Evolutionary conservation across 2,113 vertebrate species (phyloP).

Genomic region (Aptenodytes forsteri): DNA sequence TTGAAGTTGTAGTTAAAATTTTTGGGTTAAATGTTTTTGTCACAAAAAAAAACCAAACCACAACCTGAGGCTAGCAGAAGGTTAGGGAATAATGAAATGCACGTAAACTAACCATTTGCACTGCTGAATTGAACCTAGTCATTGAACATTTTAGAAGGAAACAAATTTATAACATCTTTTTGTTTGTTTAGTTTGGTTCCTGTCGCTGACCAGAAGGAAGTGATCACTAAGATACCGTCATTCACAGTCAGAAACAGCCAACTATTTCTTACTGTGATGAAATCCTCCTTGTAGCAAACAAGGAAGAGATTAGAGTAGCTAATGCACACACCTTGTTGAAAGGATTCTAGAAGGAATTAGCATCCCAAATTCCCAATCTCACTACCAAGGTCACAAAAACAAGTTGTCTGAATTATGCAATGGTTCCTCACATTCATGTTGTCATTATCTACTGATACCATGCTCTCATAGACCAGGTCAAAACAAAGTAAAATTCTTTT

Average conservation of each 20-base stretch:
- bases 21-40: background rate
- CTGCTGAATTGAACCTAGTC: background rate
- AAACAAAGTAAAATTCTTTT: background rate
- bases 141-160: background rate
- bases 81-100: background rate
- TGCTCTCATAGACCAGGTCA: background rate
- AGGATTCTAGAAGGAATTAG: background rate
- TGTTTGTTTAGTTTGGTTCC: background rate
- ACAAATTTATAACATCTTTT: background rate
- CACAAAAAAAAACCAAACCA: too few relatives aligned
- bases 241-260: background rate
- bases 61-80: background rate
- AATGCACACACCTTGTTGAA: background rate
- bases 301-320: background rate
- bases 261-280: background rate
- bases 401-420: background rate
- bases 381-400: background rate
- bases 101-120: background rate
- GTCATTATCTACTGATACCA: background rate
- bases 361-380: background rate
- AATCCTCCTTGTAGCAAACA: background rate
- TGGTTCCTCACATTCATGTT: background rate
- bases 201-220: background rate
- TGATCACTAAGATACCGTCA: background rate
- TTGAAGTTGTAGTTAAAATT: background rate